A percentile compares a stretch with the other conserved stretches of the same genome.
Evolutionary conservation across 1,140 invertebrate species (phyloP).

Genomic region (Cyclargus thomasi): DNA sequence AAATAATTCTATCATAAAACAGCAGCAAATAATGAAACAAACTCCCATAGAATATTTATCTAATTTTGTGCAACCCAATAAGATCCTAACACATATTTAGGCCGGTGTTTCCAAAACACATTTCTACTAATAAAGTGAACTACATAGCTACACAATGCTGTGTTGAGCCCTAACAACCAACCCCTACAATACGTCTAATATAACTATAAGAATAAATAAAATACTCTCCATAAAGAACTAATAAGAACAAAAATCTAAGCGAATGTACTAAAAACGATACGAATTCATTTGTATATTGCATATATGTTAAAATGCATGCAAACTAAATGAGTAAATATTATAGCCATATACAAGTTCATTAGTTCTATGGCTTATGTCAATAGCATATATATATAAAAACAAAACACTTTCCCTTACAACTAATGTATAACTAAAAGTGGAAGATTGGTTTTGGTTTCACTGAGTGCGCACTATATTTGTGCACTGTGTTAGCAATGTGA

Average conservation of each 20-base stretch:
- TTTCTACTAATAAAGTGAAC: not conserved
- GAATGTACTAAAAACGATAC: conserved; percentile 22
- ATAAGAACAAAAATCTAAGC: conserved; percentile 21
- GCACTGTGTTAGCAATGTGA: conserved; percentile 9
- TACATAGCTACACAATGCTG: not conserved
- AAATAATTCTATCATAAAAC: not conserved
- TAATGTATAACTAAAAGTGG: conserved; percentile 22
- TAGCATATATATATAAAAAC: conserved; percentile 14
- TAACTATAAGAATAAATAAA: conserved; percentile 24
- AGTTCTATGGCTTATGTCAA: conserved; percentile 14
- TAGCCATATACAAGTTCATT: conserved; percentile 18
- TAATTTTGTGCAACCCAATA: conserved; percentile 8
- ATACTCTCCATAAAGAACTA: conserved; percentile 21
- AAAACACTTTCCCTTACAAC: conserved; percentile 22
- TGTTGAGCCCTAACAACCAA: conserved; percentile 20
- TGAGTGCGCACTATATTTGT: conserved; percentile 14
- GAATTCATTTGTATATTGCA: conserved; percentile 19
- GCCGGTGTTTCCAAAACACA: conserved; percentile 10
- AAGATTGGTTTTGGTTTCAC: conserved; percentile 22
- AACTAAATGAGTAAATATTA: conserved; percentile 17
- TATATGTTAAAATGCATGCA: conserved; percentile 17
- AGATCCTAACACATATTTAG: conserved; percentile 6
- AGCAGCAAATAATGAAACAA: not conserved
- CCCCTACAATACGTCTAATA: conserved; percentile 23
- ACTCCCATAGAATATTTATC: not conserved